These are phyloP conservation scores for Betta splendens DNA, from an alignment of 2,797 vertebrate species.

Conservation along the genomic window DNA sequence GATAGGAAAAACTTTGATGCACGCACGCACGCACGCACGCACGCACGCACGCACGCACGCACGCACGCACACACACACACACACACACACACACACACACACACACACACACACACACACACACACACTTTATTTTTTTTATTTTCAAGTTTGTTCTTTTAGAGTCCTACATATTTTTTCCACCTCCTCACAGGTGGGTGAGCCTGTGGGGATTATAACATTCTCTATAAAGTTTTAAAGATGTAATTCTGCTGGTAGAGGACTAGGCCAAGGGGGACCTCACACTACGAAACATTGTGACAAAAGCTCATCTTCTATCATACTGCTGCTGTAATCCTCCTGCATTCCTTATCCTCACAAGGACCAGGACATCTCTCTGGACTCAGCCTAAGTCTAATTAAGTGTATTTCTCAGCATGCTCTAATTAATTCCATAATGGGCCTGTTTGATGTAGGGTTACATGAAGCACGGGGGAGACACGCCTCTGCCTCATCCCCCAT, in stretches of 20 bases:
- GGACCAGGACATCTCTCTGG: slow-evolving; percentile 46
- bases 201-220: not conserved
- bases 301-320: slow-evolving; percentile 10
- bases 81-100: too few relatives aligned
- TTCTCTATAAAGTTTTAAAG: not conserved
- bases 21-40: too few relatives aligned
- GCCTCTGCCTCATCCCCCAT: slow-evolving; percentile 21
- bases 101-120: too few relatives aligned
- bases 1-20: too few relatives aligned
- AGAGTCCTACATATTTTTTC: not conserved
- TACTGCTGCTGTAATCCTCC: not conserved
- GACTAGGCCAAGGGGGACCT: not conserved
- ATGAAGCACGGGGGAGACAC: slow-evolving; percentile 56
- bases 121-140: not conserved
- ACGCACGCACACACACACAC: too few relatives aligned
- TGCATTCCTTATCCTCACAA: slow-evolving; percentile 6
- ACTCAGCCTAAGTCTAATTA: slow-evolving; percentile 49
- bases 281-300: not conserved
- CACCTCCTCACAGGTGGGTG: not conserved
- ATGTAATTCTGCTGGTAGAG: not conserved
- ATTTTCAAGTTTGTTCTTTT: too few relatives aligned
- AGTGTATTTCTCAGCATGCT: slow-evolving; percentile 37
- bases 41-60: too few relatives aligned
- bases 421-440: slow-evolving; percentile 74
- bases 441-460: slow-evolving; percentile 52